Evolutionary conservation across 2,888 invertebrate species (phyloP).

Genomic region (Willowsia nigromaculata): DNA sequence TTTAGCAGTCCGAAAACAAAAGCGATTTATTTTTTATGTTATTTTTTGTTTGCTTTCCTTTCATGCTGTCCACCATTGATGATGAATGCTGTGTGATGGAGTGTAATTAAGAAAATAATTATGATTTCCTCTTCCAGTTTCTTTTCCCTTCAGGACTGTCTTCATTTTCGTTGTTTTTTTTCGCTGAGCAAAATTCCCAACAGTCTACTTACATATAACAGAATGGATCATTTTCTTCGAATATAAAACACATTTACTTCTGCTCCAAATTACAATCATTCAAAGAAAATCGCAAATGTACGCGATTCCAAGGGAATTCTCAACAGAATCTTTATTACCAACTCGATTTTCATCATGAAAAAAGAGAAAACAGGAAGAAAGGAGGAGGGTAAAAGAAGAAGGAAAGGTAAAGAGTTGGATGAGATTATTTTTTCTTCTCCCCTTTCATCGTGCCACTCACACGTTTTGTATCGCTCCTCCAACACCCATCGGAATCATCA

Average conservation of each 20-base stretch:
- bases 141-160: slow-evolving; percentile 23
- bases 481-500: slow-evolving; percentile 50
- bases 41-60: neutral
- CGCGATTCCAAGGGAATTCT: slow-evolving; percentile 30
- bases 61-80: neutral
- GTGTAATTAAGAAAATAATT: slow-evolving; percentile 61
- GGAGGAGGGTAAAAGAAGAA: neutral
- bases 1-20: neutral
- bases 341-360: slow-evolving; percentile 57
- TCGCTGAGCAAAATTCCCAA: neutral
- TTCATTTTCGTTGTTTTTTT: neutral
- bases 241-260: slow-evolving; percentile 18
- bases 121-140: neutral
- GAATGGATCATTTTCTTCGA: slow-evolving; percentile 26
- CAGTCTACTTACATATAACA: neutral
- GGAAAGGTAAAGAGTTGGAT: slow-evolving; percentile 28
- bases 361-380: neutral
- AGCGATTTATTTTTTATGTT: neutral
- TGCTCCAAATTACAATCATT: neutral
- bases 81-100: slow-evolving; percentile 43
- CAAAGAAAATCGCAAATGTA: neutral
- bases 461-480: slow-evolving; percentile 26
- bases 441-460: neutral
- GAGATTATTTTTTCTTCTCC: slow-evolving; percentile 39
- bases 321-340: slow-evolving; percentile 41